Evolutionary conservation across 2,797 vertebrate species (phyloP).

Genomic region (Propithecus perrieri): DNA sequence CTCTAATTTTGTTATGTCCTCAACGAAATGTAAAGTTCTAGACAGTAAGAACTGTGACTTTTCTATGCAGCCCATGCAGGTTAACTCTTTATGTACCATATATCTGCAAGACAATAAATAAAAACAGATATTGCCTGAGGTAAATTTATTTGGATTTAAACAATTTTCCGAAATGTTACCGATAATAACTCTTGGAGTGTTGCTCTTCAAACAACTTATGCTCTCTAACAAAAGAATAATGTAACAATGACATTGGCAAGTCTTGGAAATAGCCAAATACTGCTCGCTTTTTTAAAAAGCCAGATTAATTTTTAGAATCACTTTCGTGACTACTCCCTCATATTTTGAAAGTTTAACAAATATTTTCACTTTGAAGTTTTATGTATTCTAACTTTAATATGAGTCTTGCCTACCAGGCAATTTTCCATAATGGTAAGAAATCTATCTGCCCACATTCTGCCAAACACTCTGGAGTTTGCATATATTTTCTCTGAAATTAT

Average conservation of each 20-base stretch:
- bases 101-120: not conserved
- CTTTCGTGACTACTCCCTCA: not conserved
- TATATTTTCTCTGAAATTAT: constrained; percentile 64
- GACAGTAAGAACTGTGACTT: not conserved
- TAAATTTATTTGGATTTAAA: not conserved
- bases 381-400: constrained; percentile 57
- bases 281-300: not conserved
- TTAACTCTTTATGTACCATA: not conserved
- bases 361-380: constrained; percentile 34
- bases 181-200: not conserved
- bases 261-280: not conserved
- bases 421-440: constrained; percentile 65
- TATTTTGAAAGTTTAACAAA: constrained; percentile 54
- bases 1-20: not conserved
- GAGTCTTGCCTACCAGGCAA: constrained; percentile 48
- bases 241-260: not conserved
- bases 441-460: constrained; percentile 48
- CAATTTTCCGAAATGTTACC: not conserved
- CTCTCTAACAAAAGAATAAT: not conserved
- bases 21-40: not conserved
- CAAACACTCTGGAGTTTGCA: constrained; percentile 44
- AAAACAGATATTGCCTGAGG: not conserved
- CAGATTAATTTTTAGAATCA: constrained; percentile 50
- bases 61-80: not conserved
- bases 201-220: not conserved